These are phyloP conservation scores for Centropus unirufus DNA, from an alignment of 2,113 vertebrate genomes.

Conservation along the genomic window DNA sequence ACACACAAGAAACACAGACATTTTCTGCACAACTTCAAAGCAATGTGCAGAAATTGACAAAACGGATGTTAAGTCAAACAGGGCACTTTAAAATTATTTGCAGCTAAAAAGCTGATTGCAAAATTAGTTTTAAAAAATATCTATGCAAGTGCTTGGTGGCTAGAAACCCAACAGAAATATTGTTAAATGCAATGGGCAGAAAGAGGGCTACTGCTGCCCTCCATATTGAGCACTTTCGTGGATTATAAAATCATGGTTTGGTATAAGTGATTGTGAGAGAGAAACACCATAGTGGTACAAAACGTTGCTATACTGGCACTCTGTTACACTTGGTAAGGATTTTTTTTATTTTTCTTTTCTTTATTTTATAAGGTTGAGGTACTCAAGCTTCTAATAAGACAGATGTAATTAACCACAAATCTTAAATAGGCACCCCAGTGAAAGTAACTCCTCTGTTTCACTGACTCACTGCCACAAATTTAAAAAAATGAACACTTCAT, in stretches of 20 bases:
- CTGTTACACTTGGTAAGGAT: background rate
- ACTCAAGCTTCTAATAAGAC: slow-evolving; percentile 16
- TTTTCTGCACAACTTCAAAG: slow-evolving; percentile 43
- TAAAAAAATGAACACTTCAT: background rate
- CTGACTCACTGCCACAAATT: background rate
- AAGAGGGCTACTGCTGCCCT: background rate
- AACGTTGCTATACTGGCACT: slow-evolving; percentile 22
- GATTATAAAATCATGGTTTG: background rate
- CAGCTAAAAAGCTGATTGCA: slow-evolving; percentile 27
- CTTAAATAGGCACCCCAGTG: background rate
- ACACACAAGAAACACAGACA: slow-evolving; percentile 24
- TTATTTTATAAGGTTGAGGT: background rate
- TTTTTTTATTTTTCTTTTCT: background rate
- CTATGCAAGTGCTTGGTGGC: slow-evolving; percentile 29
- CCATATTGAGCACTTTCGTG: background rate
- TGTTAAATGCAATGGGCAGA: slow-evolving; percentile 17
- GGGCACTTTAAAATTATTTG: slow-evolving; percentile 4
- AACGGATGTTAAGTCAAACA: slow-evolving; percentile 14
- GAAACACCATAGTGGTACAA: slow-evolving; percentile 29
- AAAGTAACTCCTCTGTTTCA: slow-evolving; percentile 4
- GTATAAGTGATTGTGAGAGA: background rate
- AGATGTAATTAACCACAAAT: background rate
- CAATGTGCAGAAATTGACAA: slow-evolving; percentile 18
- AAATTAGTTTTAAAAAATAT: slow-evolving; percentile 39
- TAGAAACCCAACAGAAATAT: slow-evolving; percentile 32